phyloP scores from a whole-genome alignment of 2,113 vertebrate species.

The Girardinichthys multiradiatus region DNA sequence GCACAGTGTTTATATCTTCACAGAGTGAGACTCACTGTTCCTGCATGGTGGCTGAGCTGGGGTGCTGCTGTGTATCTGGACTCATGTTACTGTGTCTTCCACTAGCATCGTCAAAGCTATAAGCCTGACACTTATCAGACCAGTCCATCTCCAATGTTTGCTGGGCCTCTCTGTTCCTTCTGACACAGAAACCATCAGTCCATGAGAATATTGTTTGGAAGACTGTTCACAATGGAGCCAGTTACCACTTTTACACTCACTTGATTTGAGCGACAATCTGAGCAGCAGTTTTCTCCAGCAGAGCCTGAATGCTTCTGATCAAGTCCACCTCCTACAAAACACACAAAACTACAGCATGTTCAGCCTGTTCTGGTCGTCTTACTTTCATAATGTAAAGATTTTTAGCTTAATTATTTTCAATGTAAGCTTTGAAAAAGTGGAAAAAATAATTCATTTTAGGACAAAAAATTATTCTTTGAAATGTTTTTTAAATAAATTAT shows the following conservation, averaged over 20 bases:
- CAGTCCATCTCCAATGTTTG: constrained; percentile 87
- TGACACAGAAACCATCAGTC: constrained; percentile 52
- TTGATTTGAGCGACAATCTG: constrained; percentile 87
- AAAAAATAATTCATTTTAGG: no score
- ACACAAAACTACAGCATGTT: neutral
- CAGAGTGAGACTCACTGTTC: constrained; percentile 82
- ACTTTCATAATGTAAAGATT: neutral
- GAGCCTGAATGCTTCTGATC: constrained; percentile 87
- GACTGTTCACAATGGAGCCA: neutral
- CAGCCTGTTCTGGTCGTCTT: neutral
- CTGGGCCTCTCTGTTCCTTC: constrained; percentile 85
- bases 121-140: constrained; percentile 89
- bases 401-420: neutral
- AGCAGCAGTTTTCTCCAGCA: constrained; percentile 87
- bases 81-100: constrained; percentile 80
- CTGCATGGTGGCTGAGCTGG: constrained; percentile 79
- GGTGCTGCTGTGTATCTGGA: constrained; percentile 81
- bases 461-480: no score
- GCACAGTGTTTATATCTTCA: neutral
- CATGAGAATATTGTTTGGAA: neutral
- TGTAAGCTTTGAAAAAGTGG: neutral
- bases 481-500: no score
- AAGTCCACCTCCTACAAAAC: constrained; percentile 88
- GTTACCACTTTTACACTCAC: constrained; percentile 72
- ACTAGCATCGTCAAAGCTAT: constrained; percentile 82